Conservation (phyloP, 2,888 invertebrate genomes). For the Mythimna loreyi region DNA sequence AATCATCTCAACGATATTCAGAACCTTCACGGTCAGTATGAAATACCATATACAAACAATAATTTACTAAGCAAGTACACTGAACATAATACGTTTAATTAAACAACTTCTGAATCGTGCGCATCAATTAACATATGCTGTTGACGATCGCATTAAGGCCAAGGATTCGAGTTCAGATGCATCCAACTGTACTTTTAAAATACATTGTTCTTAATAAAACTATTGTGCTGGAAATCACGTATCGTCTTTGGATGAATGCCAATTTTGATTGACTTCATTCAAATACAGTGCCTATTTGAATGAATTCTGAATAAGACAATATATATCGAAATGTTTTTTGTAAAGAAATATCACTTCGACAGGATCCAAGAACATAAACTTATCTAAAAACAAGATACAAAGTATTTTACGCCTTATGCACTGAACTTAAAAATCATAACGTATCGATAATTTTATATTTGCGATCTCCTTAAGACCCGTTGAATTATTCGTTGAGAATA, state of each 20-base stretch:
- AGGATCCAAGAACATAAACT: too few species aligned
- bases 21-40: constrained; percentile 9
- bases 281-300: constrained; percentile 10
- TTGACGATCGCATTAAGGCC: constrained; percentile 78
- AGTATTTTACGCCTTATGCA: too few species aligned
- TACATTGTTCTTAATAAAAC: constrained; percentile 45
- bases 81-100: constrained; percentile 59
- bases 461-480: too few species aligned
- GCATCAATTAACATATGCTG: constrained; percentile 67
- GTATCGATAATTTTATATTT: too few species aligned
- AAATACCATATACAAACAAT: constrained; percentile 14
- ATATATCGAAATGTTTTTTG: not conserved
- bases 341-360: not conserved
- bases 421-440: too few species aligned
- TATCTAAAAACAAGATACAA: too few species aligned
- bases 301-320: too few species aligned
- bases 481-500: too few species aligned
- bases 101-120: constrained; percentile 60
- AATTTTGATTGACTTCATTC: not conserved
- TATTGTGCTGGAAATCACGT: constrained; percentile 42
- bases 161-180: constrained; percentile 69
- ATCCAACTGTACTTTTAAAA: constrained; percentile 52
- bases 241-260: constrained; percentile 12
- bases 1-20: not conserved
- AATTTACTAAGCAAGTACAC: constrained; percentile 29